Conservation (phyloP, 2,797 vertebrate species). For the Sparus aurata region DNA sequence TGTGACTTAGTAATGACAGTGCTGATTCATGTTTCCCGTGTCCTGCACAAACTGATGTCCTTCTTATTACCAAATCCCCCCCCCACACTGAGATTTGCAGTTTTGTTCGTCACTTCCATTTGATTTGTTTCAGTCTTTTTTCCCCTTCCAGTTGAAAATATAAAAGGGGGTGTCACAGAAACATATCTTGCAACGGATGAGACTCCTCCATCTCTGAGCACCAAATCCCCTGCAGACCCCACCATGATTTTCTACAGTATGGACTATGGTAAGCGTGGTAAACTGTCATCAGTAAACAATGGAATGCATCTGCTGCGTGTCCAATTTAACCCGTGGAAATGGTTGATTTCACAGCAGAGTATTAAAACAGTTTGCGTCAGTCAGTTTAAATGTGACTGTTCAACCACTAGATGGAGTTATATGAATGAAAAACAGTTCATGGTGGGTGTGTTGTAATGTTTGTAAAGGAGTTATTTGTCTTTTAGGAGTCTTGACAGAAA, state of each 20-base stretch:
- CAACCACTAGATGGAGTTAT: slow-evolving; percentile 73
- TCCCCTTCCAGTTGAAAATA: slow-evolving; percentile 59
- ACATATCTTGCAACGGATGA: slow-evolving; percentile 33
- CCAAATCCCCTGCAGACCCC: slow-evolving; percentile 66
- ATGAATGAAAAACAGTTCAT: slow-evolving; percentile 8
- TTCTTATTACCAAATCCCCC: neutral
- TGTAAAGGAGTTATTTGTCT: slow-evolving; percentile 22
- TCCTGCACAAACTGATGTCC: neutral
- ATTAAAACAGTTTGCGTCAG: neutral
- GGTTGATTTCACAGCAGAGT: neutral
- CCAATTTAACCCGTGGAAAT: neutral
- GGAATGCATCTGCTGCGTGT: neutral
- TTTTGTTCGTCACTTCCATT: neutral
- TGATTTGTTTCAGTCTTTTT: slow-evolving; percentile 1
- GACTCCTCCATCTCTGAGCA: slow-evolving; percentile 48
- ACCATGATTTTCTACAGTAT: slow-evolving; percentile 78
- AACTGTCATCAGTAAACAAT: slow-evolving; percentile 2
- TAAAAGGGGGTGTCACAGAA: slow-evolving; percentile 45
- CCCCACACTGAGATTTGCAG: neutral
- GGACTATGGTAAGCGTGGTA: slow-evolving; percentile 81
- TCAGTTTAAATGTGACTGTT: neutral
- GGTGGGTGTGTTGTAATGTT: slow-evolving; percentile 6
- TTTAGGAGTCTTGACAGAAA: neutral
- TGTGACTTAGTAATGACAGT: neutral
- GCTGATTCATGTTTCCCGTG: slow-evolving; percentile 10